These are phyloP conservation scores for Dicaeum eximium DNA, from an alignment of 2,113 vertebrate genomes.

Conservation along the genomic window DNA sequence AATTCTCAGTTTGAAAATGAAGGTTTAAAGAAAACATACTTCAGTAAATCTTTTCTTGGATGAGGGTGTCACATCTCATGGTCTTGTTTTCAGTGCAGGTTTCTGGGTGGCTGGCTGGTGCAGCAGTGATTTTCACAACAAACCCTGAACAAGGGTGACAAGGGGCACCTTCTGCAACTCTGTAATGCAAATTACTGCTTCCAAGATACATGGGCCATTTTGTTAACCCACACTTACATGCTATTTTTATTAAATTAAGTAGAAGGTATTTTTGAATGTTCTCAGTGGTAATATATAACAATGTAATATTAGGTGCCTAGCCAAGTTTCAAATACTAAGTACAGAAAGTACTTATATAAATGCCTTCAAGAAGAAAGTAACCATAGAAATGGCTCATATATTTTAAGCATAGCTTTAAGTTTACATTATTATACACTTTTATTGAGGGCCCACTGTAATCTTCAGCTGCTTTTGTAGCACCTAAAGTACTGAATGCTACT, in stretches of 20 bases:
- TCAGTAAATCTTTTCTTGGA: background rate
- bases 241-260: slow-evolving; percentile 2
- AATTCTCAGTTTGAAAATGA: background rate
- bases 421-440: background rate
- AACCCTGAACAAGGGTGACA: background rate
- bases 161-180: background rate
- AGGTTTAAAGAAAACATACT: background rate
- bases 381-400: background rate
- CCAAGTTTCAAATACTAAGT: background rate
- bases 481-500: background rate
- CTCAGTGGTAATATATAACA: background rate
- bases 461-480: background rate
- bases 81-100: background rate
- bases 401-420: background rate
- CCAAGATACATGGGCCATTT: background rate
- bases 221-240: background rate
- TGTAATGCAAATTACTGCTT: background rate
- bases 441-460: background rate
- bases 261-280: background rate
- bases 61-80: fast-evolving
- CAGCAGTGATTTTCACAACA: background rate
- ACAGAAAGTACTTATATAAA: background rate
- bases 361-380: background rate
- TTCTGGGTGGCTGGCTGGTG: background rate
- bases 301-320: background rate